A percentile compares a stretch with the other conserved stretches of the same genome.
These are phyloP conservation scores for Taenioides sp. DNA, from an alignment of 2,797 vertebrate genomes.

Conservation along the genomic window DNA sequence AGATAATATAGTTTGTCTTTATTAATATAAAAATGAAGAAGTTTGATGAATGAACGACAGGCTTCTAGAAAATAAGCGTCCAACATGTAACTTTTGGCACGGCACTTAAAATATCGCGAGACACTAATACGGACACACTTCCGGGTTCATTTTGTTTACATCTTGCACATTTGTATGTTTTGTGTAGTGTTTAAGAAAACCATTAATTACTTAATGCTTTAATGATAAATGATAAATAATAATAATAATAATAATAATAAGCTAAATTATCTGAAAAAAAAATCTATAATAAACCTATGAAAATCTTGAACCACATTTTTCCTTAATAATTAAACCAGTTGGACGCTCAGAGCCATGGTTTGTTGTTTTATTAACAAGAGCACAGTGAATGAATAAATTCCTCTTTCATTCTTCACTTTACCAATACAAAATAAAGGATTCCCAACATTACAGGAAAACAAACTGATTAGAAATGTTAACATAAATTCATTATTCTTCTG, in stretches of 20 bases:
- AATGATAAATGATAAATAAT: too few relatives aligned
- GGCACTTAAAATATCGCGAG: conserved; percentile 1
- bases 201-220: too few relatives aligned
- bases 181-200: too few relatives aligned
- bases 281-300: too few relatives aligned
- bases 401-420: conserved; percentile 24
- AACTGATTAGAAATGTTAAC: conserved; percentile 11
- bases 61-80: not conserved
- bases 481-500: conserved; percentile 42
- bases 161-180: not conserved
- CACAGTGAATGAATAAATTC: conserved; percentile 15
- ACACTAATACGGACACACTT: not conserved
- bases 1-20: not conserved
- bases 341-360: not conserved
- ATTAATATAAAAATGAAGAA: not conserved
- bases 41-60: too few relatives aligned
- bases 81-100: not conserved
- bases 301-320: too few relatives aligned
- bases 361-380: conserved; percentile 44
- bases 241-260: too few relatives aligned
- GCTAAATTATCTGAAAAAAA: too few relatives aligned
- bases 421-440: conserved; percentile 45
- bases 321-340: not conserved
- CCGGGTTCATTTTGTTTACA: not conserved
- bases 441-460: not conserved